Evolutionary conservation across 2,888 invertebrate genomes (phyloP).

Genomic region (Eudasyphora cyanicolor): DNA sequence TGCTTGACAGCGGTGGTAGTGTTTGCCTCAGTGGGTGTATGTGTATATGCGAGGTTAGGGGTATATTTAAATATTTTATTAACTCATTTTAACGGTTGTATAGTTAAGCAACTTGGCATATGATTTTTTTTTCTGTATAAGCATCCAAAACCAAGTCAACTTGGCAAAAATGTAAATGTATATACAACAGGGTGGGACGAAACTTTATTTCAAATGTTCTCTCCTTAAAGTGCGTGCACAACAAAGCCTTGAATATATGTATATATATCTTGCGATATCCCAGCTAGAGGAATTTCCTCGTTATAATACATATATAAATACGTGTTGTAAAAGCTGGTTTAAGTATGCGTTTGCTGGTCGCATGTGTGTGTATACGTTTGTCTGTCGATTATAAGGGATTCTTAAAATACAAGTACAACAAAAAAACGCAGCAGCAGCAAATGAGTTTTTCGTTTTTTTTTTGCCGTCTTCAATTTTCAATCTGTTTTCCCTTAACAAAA

Average conservation of each 20-base stretch:
- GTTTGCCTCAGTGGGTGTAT: not conserved
- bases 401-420: not conserved
- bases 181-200: too few species aligned
- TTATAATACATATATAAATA: too few species aligned
- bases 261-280: too few species aligned
- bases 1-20: not conserved
- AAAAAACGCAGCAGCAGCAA: not conserved
- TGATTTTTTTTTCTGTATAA: slow-evolving; percentile 32
- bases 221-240: not conserved
- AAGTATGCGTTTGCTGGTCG: not conserved
- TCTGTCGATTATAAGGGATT: not conserved
- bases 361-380: not conserved
- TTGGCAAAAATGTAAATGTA: not conserved
- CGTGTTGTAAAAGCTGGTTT: too few species aligned
- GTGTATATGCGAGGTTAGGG: slow-evolving; percentile 1
- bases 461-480: not conserved
- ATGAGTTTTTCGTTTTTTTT: not conserved
- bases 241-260: too few species aligned
- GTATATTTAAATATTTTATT: slow-evolving; percentile 55
- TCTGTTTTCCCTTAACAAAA: not conserved
- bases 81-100: slow-evolving; percentile 61
- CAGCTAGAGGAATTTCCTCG: too few species aligned
- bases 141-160: not conserved
- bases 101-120: slow-evolving; percentile 47
- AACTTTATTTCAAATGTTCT: too few species aligned